Percentiles rank a stretch among this genome's conserved stretches.
phyloP scores from a whole-genome alignment of 2,797 vertebrate species.

The Scleropages formosus region DNA sequence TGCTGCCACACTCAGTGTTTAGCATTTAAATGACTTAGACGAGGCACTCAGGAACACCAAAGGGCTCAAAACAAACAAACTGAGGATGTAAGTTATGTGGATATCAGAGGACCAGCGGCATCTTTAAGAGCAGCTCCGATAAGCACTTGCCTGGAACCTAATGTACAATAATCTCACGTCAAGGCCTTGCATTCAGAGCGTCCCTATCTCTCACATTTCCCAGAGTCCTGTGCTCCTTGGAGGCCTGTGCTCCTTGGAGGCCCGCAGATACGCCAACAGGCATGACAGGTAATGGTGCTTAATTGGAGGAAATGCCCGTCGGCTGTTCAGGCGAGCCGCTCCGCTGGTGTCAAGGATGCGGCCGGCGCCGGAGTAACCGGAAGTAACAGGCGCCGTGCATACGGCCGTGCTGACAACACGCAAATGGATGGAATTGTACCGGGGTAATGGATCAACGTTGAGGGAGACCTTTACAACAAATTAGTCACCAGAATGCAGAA shows the following conservation, averaged over 20 bases:
- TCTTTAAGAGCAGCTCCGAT: conserved; percentile 5
- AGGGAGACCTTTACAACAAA: conserved; percentile 26
- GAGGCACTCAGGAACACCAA: not conserved
- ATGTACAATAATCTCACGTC: not conserved
- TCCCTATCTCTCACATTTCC: not conserved
- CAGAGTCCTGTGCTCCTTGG: no score
- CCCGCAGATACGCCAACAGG: not conserved
- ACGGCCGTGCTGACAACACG: not conserved
- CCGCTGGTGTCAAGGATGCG: not conserved
- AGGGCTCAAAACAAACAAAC: not conserved
- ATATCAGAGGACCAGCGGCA: not conserved
- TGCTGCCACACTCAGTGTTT: no score
- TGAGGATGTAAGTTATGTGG: not conserved
- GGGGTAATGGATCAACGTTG: conserved; percentile 19
- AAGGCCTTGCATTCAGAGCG: not conserved
- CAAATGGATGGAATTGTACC: conserved; percentile 7
- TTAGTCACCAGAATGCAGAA: not conserved
- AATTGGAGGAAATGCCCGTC: not conserved
- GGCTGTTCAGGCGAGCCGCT: not conserved
- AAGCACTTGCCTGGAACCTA: not conserved
- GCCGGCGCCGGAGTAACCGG: not conserved
- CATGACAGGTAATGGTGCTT: not conserved
- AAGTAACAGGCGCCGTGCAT: no score
- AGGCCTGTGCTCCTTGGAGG: not conserved
- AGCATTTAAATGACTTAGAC: not conserved